Evolutionary conservation across 1,140 invertebrate species (phyloP), one percentile per base, ranked within the genome.

Genomic region (Nasonia giraulti): DNA sequence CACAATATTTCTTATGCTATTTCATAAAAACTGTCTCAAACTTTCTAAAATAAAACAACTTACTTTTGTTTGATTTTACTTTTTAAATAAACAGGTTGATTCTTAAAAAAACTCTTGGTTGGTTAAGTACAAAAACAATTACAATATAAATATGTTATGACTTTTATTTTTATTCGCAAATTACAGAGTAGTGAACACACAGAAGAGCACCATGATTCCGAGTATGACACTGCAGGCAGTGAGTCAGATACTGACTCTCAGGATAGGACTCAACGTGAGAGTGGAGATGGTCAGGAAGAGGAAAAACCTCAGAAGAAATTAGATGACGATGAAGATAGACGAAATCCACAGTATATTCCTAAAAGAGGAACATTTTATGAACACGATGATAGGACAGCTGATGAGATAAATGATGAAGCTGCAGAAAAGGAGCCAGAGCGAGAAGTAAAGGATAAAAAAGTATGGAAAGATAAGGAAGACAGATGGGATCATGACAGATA

Each of bases 301-400:
- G 92, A 93, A n/a, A 92, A 92, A 55, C 91, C 93, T 55, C 91
- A 93, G 8, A 96, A 96, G 86, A 95, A 96, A 86, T 94, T 99
- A 2, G 97, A 98, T 91, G 96, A 98, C 92, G 98, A 99, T 92
- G 98, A 99, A 91, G 98, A 99, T 91, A 95, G 97, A 86, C 96
- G 98, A 89, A 99, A 99, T 94, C 98, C 98, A 7, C 98, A 99
- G 88, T 99, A 99, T 91, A 99, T 99, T 89, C 98, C 98, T 0
- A 98, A 99, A 92, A 95, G 96, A 86, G 98, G 98, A 23, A 97
- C 97, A 5, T 99, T 99, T 92, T 99, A 99, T 90, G 98, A 99
- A 89, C 98, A 99, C 91, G 98, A 99, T 92, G 97, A 98, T 90
- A 93, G 97, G 87, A 97, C 96, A n/a, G 94, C 95, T 27, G 96